Evolutionary conservation across 2,888 invertebrate genomes (phyloP).

Genomic region (Lepidochrysops patricia): DNA sequence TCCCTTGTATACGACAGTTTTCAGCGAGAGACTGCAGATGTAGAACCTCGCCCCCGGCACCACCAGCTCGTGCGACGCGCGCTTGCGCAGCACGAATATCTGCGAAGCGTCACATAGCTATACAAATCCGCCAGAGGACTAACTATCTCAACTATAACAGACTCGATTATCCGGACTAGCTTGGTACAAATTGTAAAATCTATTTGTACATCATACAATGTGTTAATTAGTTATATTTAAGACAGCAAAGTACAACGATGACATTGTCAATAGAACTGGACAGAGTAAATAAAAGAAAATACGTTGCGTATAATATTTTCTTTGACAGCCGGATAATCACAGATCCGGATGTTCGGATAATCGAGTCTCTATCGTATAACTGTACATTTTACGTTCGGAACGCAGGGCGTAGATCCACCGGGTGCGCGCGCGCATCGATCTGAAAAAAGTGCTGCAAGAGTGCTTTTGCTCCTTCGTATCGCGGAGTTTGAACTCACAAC

Average conservation of each 20-base stretch:
- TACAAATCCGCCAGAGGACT: background rate
- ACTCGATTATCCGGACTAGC: background rate
- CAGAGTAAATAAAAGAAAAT: background rate
- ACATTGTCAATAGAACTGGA: background rate
- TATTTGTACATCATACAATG: too few species aligned
- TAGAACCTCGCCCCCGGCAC: constrained; percentile 93
- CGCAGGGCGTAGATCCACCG: constrained; percentile 43
- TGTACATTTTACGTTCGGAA: constrained; percentile 49
- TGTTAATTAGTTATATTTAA: too few species aligned
- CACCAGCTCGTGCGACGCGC: constrained; percentile 91
- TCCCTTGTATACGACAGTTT: constrained; percentile 97
- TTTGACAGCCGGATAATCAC: background rate
- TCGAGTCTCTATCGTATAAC: background rate
- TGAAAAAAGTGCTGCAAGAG: constrained; percentile 59
- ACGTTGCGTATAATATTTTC: too few species aligned
- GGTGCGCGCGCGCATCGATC: constrained; percentile 49
- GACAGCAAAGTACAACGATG: too few species aligned
- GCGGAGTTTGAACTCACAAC: constrained; percentile 54
- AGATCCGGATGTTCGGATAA: background rate
- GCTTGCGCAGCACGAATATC: constrained; percentile 95
- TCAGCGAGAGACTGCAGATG: constrained; percentile 94
- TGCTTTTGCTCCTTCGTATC: constrained; percentile 40
- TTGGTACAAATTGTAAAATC: background rate
- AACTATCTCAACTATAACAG: background rate
- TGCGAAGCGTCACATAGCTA: constrained; percentile 48